These are phyloP conservation scores for Cyanistes caeruleus DNA, from an alignment of 2,113 vertebrate genomes.

Conservation along the genomic window DNA sequence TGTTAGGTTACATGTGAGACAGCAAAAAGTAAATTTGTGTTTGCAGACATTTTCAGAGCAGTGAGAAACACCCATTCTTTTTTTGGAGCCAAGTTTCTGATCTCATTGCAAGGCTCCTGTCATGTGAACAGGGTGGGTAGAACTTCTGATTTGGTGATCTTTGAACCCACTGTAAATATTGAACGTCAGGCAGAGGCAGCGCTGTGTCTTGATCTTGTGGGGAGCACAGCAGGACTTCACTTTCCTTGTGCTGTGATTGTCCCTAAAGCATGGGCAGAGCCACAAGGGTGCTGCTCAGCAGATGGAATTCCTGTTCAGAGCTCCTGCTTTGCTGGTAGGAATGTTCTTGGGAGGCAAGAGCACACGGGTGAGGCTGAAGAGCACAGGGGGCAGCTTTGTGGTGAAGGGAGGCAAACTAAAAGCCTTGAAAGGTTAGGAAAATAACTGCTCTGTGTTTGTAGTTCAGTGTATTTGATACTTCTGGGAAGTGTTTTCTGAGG, in stretches of 20 bases:
- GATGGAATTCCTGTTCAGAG: background rate
- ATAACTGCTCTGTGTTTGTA: background rate
- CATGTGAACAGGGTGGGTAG: background rate
- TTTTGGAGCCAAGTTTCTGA: background rate
- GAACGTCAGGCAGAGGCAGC: background rate
- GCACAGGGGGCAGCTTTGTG: background rate
- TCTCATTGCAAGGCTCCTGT: background rate
- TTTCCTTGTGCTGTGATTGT: background rate
- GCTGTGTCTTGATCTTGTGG: background rate
- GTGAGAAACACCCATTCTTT: background rate
- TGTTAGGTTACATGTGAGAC: background rate
- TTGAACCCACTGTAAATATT: constrained; percentile 17
- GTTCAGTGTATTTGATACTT: background rate
- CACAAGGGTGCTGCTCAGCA: background rate
- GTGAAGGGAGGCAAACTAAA: background rate
- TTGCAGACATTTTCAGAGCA: background rate
- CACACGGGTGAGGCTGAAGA: background rate
- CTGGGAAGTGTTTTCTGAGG: background rate
- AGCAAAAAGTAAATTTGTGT: background rate
- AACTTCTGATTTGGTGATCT: constrained; percentile 4
- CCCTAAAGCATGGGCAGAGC: background rate
- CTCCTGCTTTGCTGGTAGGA: constrained; percentile 13
- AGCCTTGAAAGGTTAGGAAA: background rate
- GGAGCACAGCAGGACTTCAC: background rate
- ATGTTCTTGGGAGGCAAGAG: background rate